Base-by-base conservation (phyloP, 2,797 vertebrate genomes). In the Avahi laniger region DNA sequence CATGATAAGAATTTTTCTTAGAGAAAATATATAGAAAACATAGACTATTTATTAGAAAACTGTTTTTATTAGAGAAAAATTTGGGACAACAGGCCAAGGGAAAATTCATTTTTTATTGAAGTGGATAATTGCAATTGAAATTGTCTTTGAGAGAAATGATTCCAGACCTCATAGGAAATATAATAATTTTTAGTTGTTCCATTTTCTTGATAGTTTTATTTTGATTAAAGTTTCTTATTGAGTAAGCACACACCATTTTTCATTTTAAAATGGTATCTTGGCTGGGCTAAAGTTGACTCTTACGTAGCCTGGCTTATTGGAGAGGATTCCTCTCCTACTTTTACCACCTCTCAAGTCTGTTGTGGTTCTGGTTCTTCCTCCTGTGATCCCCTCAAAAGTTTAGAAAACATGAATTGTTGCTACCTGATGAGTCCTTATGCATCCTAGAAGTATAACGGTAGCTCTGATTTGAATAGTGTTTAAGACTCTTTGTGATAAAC, bases 161-260 rank as follows among this genome's bases (percentile, higher is more conserved):
- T 95, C 22, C 41, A 72, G 33, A 96, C n/a, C 65, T 78, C 38
- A 20, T 30, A 92, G 73, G 43, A 79, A 82, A 89, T 75, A 76
- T 24, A 26, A 52, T 89, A 59, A 59, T 14, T 75, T 94, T 93
- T 35, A 83, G 11, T 30, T 72, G 3, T 67, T 93, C 12, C n/a
- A 67, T 95, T 93, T 97, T 93, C 84, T 35, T 84, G 20, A 63
- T 89, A 75, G 61, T 78, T 95, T 94, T 79, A 50, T 81, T 91
- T 78, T 87, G 52, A 82, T 96, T 92, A 83, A 94, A 91, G 22
- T 82, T 91, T 94, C 46, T 79, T 82, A 72, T 61, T 91, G 81
- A 85, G 26, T 79, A 96, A 89, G 38, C 61, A 82, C 26, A 48
- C 1, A 63, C 2, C n/a, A 17, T 81, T 85, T 82, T 81, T 73